phyloP scores from a whole-genome alignment of 2,113 vertebrate species.

The Nycticorax nycticorax region DNA sequence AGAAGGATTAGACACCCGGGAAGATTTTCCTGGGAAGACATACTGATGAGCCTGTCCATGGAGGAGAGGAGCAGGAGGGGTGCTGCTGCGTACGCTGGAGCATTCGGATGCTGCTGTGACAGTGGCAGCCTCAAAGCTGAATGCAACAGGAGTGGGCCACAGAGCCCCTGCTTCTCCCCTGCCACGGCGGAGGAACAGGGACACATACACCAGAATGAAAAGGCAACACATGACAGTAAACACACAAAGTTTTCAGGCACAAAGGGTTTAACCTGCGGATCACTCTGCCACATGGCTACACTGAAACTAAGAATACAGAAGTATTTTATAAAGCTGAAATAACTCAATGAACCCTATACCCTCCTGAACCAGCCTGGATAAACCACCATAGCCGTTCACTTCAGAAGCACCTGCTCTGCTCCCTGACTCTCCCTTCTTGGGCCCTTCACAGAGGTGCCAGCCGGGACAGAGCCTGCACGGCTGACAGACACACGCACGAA shows the following conservation, averaged over 20 bases:
- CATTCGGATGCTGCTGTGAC: background rate
- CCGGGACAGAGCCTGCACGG: background rate
- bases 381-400: background rate
- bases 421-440: background rate
- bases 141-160: background rate
- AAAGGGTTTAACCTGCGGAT: conserved; percentile 11
- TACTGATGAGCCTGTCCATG: background rate
- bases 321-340: background rate
- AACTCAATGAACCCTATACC: background rate
- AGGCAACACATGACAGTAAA: background rate
- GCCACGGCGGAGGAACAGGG: rapidly evolving
- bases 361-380: background rate
- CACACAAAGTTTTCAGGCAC: background rate
- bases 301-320: background rate
- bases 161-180: background rate
- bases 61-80: background rate
- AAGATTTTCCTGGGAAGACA: background rate
- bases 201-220: background rate
- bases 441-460: background rate
- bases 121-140: background rate
- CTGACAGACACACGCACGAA: background rate
- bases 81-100: background rate
- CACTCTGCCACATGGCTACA: background rate
- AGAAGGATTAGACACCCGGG: background rate
- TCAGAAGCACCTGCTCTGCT: background rate